These are phyloP conservation scores for Drosophila yooni DNA, from an alignment of 2,888 invertebrate genomes.

Conservation along the genomic window DNA sequence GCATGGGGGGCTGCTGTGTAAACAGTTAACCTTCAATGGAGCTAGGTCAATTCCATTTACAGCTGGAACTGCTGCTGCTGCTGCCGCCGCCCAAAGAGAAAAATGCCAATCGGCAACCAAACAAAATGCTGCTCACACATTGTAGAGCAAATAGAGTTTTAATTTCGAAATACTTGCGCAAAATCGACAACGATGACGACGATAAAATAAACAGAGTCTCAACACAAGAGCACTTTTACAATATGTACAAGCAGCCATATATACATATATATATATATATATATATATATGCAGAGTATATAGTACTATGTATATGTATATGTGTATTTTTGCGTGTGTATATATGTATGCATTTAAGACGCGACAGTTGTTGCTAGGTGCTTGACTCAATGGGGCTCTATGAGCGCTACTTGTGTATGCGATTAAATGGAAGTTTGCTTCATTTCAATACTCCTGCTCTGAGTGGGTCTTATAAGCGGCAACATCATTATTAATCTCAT, in stretches of 20 bases:
- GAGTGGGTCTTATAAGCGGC: neutral
- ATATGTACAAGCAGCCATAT: neutral
- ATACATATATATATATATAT: conserved; percentile 6
- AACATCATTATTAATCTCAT: neutral
- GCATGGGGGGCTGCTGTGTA: neutral
- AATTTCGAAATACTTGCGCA: conserved; percentile 22
- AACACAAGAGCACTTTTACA: neutral
- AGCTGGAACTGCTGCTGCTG: neutral
- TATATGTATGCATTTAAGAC: neutral
- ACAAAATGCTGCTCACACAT: neutral
- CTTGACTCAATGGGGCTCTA: neutral
- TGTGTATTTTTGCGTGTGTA: neutral
- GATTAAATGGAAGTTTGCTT: conserved; percentile 3
- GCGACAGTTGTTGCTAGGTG: conserved; percentile 26
- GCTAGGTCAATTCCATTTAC: conserved; percentile 7
- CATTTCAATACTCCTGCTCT: neutral
- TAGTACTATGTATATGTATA: neutral
- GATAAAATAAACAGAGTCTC: conserved; percentile 25
- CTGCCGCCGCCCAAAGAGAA: neutral
- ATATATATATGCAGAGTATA: conserved; percentile 4
- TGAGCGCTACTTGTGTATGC: neutral
- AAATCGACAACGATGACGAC: conserved; percentile 14
- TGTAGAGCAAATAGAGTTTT: conserved; percentile 27
- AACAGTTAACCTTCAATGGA: conserved; percentile 8
- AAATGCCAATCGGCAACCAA: neutral